Percentiles rank a stretch among this genome's conserved stretches.
Evolutionary conservation across 2,113 vertebrate genomes (phyloP).

Genomic region (Xyliphius kryptos): DNA sequence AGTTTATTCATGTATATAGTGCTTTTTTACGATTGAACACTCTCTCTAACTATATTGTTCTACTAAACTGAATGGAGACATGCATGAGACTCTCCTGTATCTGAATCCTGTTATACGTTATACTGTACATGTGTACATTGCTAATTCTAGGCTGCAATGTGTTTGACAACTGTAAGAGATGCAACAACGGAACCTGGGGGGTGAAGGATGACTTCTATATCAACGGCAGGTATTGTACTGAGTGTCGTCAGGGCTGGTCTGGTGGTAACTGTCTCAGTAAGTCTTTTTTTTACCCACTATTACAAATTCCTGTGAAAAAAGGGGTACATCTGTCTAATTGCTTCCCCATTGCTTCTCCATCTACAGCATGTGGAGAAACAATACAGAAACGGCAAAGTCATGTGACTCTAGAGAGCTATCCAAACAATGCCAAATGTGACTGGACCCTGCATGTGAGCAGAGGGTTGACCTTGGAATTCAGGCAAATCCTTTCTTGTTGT

Average conservation of each 20-base stretch:
- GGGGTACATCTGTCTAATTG: background rate
- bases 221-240: conserved; percentile 77
- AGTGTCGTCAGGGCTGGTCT: conserved; percentile 85
- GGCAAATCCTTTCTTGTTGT: conserved; percentile 50
- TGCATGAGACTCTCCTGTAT: too few species aligned
- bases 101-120: background rate
- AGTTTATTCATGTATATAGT: too few species aligned
- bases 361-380: conserved; percentile 78
- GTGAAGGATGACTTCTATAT: conserved; percentile 83
- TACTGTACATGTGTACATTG: background rate
- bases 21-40: background rate
- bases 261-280: conserved; percentile 90
- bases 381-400: conserved; percentile 73
- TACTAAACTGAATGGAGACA: too few species aligned
- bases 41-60: background rate
- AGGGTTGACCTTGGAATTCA: conserved; percentile 73
- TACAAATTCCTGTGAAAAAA: background rate
- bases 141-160: conserved; percentile 75
- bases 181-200: conserved; percentile 84
- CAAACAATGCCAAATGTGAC: conserved; percentile 79
- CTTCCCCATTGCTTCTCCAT: conserved; percentile 7
- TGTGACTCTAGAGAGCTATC: conserved; percentile 80
- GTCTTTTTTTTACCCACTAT: conserved; percentile 43
- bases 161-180: conserved; percentile 89
- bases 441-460: conserved; percentile 75